These are phyloP conservation scores for Bucorvus abyssinicus DNA, from an alignment of 2,797 vertebrate species.

Conservation along the genomic window DNA sequence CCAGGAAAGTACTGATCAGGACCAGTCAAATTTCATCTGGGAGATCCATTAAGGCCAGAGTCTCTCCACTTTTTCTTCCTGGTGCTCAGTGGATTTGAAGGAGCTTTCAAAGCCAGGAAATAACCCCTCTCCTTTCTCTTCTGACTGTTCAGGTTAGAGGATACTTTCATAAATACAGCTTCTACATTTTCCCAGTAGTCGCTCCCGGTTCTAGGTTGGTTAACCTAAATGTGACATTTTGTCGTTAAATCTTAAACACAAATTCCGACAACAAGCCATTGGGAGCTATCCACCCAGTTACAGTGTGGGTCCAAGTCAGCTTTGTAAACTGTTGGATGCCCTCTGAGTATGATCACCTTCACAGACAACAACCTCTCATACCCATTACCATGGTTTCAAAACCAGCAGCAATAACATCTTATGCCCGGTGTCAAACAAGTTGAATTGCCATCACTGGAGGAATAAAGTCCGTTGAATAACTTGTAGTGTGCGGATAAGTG, in stretches of 20 bases:
- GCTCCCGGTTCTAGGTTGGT: neutral
- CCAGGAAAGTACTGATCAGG: neutral
- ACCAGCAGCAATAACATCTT: neutral
- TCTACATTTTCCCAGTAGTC: neutral
- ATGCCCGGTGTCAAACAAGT: neutral
- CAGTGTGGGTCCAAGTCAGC: neutral
- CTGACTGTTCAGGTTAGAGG: neutral
- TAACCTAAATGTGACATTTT: neutral
- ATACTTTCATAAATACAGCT: neutral
- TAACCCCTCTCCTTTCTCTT: neutral
- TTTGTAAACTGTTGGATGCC: neutral
- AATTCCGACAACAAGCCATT: neutral
- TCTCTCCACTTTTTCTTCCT: neutral
- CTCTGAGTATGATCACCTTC: neutral
- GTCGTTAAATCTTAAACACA: neutral
- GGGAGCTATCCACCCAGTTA: neutral
- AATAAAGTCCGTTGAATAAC: neutral
- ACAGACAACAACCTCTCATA: neutral
- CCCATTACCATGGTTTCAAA: neutral
- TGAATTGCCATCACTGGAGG: neutral
- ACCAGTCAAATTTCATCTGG: neutral
- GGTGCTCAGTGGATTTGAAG: neutral
- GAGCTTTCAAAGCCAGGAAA: neutral
- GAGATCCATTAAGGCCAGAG: neutral
- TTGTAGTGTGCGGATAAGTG: neutral